phyloP scores from a whole-genome alignment of 2,888 invertebrate species.

The Drosophila meridionalis region DNA sequence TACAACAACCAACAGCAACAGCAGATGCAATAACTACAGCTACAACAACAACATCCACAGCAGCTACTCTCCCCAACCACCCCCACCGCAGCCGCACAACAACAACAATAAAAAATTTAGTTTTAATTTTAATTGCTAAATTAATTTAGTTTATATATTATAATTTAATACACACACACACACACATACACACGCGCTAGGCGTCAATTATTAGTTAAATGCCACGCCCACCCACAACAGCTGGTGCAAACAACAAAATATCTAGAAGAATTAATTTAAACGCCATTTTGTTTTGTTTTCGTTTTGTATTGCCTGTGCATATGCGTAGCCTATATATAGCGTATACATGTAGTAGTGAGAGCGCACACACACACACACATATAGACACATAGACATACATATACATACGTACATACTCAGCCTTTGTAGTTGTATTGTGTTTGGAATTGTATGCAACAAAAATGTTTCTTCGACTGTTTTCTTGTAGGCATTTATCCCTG shows the following conservation, averaged over 20 bases:
- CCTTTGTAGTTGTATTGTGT: conserved; percentile 42
- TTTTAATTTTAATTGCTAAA: conserved; percentile 53
- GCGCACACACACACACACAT: conserved; percentile 30
- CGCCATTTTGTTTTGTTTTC: conserved; percentile 1
- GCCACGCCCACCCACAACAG: conserved; percentile 52
- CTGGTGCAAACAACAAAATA: conserved; percentile 12
- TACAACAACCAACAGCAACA: conserved; percentile 21
- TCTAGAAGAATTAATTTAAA: conserved; percentile 30
- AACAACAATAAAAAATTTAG: conserved; percentile 36
- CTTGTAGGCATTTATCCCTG: conserved; percentile 85
- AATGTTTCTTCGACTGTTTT: conserved; percentile 70
- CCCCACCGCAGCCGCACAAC: conserved; percentile 33
- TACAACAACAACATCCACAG: conserved; percentile 16
- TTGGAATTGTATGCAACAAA: conserved; percentile 52
- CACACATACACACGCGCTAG: conserved; percentile 35
- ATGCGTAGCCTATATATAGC: conserved; percentile 34
- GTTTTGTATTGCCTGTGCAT: conserved; percentile 52
- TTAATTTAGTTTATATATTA: conserved; percentile 53
- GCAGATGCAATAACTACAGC: conserved; percentile 19
- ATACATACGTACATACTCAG: conserved; percentile 16
- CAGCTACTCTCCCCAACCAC: conserved; percentile 19
- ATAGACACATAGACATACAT: neutral
- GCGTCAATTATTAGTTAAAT: conserved; percentile 63
- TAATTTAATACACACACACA: conserved; percentile 32
- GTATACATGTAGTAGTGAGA: conserved; percentile 52